phyloP scores from a whole-genome alignment of 2,888 invertebrate species.

The Archips crataeganus region DNA sequence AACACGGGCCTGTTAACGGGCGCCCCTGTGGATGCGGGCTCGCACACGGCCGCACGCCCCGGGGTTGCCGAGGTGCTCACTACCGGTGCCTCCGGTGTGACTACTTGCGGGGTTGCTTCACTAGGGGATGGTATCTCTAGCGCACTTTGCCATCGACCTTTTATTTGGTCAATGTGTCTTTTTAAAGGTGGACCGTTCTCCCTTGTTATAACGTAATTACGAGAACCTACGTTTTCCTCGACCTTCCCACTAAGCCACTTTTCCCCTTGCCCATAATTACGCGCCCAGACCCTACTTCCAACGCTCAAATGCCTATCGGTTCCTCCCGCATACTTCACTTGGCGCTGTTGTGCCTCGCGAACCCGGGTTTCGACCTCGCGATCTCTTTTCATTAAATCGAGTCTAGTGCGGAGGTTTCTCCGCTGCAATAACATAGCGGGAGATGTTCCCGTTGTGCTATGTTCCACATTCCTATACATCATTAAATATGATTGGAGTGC shows the following conservation, averaged over 20 bases:
- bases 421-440: not conserved
- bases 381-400: not conserved
- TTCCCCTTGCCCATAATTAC: not conserved
- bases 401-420: not conserved
- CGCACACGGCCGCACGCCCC: no score
- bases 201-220: not conserved
- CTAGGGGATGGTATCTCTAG: no score
- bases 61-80: no score
- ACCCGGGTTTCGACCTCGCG: not conserved
- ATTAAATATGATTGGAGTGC: constrained; percentile 11
- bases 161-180: no score
- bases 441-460: not conserved
- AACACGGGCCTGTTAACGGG: no score
- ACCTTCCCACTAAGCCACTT: constrained; percentile 1
- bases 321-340: not conserved
- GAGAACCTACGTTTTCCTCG: not conserved
- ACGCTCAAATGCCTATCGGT: no score
- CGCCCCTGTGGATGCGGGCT: no score
- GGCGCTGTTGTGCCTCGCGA: not conserved
- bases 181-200: no score
- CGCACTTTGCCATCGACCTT: no score
- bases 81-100: no score
- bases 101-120: no score
- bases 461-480: not conserved
- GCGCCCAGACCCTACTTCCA: no score